A percentile compares a stretch with the other conserved stretches of the same genome.
Evolutionary conservation across 2,888 invertebrate species (phyloP).

Genomic region (Meliscaeva auricollis): DNA sequence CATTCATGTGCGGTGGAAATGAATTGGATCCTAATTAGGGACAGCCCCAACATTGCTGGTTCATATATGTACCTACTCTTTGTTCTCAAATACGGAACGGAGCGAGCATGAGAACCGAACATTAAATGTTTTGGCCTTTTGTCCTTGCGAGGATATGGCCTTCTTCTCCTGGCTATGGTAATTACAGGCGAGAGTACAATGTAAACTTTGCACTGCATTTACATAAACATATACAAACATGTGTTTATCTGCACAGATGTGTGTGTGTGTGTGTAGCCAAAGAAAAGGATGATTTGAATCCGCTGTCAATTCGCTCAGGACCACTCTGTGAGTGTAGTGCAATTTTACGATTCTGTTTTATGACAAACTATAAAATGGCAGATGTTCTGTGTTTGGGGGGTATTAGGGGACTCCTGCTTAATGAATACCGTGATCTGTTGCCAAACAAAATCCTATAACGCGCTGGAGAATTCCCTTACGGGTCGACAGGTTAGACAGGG

Average conservation of each 20-base stretch:
- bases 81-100: background rate
- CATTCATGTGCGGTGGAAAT: constrained; percentile 74
- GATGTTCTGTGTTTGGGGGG: constrained; percentile 34
- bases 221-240: constrained; percentile 30
- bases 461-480: constrained; percentile 47
- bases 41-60: constrained; percentile 63
- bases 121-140: constrained; percentile 74
- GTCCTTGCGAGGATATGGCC: constrained; percentile 55
- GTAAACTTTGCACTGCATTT: constrained; percentile 68
- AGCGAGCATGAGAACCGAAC: constrained; percentile 43
- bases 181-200: constrained; percentile 70
- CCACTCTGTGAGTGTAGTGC: constrained; percentile 51
- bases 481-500: constrained; percentile 71
- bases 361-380: constrained; percentile 75
- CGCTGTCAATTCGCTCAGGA: constrained; percentile 6
- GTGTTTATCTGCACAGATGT: background rate
- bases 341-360: constrained; percentile 75
- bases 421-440: constrained; percentile 68
- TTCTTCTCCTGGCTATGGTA: constrained; percentile 44
- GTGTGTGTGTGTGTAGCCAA: background rate
- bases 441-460: constrained; percentile 48
- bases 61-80: too few relatives aligned
- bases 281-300: constrained; percentile 35
- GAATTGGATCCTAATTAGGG: constrained; percentile 76
- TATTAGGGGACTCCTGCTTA: constrained; percentile 12